phyloP scores from a whole-genome alignment of 1,140 invertebrate species.

The Tetramorium parvispinum region DNA sequence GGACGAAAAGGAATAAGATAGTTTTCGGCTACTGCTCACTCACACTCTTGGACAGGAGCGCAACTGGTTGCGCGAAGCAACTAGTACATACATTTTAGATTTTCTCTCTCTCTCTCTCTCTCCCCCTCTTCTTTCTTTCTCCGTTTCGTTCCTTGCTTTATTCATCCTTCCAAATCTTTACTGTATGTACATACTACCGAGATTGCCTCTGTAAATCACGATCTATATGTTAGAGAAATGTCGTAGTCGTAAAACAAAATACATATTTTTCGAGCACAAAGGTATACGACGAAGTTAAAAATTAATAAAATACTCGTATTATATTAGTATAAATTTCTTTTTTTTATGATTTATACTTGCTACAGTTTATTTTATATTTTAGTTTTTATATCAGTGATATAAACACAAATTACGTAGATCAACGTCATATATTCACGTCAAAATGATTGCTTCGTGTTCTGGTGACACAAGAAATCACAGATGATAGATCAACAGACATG shows the following conservation, averaged over 20 bases:
- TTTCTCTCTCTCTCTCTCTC: constrained; percentile 8
- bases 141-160: background rate
- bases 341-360: too few relatives aligned
- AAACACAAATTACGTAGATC: too few relatives aligned
- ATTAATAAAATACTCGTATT: background rate
- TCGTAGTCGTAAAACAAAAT: background rate
- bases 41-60: constrained; percentile 62
- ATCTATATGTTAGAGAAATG: background rate
- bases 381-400: too few relatives aligned
- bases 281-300: background rate
- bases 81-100: constrained; percentile 70
- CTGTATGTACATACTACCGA: too few relatives aligned
- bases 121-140: background rate
- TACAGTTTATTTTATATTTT: too few relatives aligned
- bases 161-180: background rate
- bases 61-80: constrained; percentile 80
- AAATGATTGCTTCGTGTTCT: background rate
- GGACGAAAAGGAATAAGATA: background rate
- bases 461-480: background rate
- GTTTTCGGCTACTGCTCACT: background rate
- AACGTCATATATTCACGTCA: background rate
- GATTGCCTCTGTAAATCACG: background rate
- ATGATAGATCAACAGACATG: background rate
- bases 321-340: too few relatives aligned
- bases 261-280: background rate